A percentile compares a stretch with the other conserved stretches of the same genome.
phyloP scores from a whole-genome alignment of 2,113 vertebrate genomes.

The Epinephelus moara region DNA sequence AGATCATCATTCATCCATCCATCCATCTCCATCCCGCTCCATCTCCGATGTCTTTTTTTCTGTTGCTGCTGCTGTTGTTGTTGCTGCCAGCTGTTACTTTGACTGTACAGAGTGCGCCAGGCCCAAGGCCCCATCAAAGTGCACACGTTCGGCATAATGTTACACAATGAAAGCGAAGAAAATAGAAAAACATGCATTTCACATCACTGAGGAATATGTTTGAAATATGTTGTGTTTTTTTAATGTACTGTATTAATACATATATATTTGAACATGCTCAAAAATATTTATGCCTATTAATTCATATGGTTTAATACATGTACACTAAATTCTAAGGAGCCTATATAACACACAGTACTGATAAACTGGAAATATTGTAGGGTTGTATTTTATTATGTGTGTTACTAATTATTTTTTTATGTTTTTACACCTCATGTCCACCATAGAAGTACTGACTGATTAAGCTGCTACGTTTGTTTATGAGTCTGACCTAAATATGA shows the following conservation, averaged over 20 bases:
- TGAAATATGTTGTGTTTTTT: not conserved
- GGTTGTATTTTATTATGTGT: not conserved
- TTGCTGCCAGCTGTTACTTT: slow-evolving; percentile 57
- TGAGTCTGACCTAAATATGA: not conserved
- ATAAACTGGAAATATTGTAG: not conserved
- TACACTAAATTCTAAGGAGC: not conserved
- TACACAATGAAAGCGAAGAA: not conserved
- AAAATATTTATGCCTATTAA: not conserved
- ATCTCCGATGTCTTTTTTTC: slow-evolving; percentile 33
- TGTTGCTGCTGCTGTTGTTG: slow-evolving; percentile 32
- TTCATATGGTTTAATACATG: not conserved
- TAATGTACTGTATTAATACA: not conserved
- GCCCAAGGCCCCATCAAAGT: slow-evolving; percentile 9
- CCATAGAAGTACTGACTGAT: not conserved
- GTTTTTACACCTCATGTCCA: not conserved
- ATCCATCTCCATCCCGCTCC: slow-evolving; percentile 53
- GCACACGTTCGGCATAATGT: slow-evolving; percentile 4
- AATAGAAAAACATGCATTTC: not conserved
- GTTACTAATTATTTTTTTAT: not conserved
- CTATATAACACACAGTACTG: not conserved
- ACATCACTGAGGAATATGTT: not conserved
- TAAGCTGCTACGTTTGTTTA: not conserved
- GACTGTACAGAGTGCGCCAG: not conserved
- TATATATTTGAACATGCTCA: not conserved
- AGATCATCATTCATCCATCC: slow-evolving; percentile 66